Percentiles rank a stretch among this genome's conserved stretches.
Evolutionary conservation across 2,888 invertebrate species (phyloP).

Genomic region (Euproctis similis): DNA sequence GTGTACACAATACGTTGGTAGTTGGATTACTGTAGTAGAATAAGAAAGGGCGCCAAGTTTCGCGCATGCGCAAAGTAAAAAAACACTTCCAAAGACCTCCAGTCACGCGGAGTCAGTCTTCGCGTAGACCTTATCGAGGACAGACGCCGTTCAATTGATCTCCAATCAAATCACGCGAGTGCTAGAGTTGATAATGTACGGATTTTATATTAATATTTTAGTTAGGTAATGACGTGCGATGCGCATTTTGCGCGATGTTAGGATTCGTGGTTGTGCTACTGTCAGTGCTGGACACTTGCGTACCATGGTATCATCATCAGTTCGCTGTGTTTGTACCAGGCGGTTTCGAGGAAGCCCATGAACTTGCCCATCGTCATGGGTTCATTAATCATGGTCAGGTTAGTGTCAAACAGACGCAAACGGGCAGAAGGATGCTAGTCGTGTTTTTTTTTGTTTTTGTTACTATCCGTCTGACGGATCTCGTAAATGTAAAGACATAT

Average conservation of each 20-base stretch:
- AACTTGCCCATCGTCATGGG: constrained; percentile 62
- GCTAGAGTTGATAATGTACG: constrained; percentile 31
- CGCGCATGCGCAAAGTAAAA: constrained; percentile 47
- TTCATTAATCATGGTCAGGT: constrained; percentile 71
- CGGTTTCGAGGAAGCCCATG: constrained; percentile 48
- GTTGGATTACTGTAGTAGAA: constrained; percentile 44
- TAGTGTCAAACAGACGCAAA: constrained; percentile 29
- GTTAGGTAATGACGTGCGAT: constrained; percentile 57
- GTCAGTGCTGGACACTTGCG: constrained; percentile 62
- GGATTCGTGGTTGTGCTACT: constrained; percentile 56
- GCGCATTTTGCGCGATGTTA: constrained; percentile 61
- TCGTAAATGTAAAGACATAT: too few species aligned
- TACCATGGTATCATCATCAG: constrained; percentile 66
- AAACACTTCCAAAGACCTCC: constrained; percentile 29
- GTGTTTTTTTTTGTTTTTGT: too few species aligned
- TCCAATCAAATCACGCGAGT: constrained; percentile 24
- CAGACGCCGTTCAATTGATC: constrained; percentile 31
- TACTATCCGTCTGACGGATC: too few species aligned
- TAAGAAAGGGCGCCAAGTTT: constrained; percentile 69
- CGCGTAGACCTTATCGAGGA: constrained; percentile 32
- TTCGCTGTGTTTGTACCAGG: constrained; percentile 41
- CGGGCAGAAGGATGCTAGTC: too few species aligned
- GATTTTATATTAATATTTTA: constrained; percentile 16
- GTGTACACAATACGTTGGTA: constrained; percentile 57
- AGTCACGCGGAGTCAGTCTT: constrained; percentile 54